Conservation (phyloP, 2,888 invertebrate species). For the Acholoe squamosa region DNA sequence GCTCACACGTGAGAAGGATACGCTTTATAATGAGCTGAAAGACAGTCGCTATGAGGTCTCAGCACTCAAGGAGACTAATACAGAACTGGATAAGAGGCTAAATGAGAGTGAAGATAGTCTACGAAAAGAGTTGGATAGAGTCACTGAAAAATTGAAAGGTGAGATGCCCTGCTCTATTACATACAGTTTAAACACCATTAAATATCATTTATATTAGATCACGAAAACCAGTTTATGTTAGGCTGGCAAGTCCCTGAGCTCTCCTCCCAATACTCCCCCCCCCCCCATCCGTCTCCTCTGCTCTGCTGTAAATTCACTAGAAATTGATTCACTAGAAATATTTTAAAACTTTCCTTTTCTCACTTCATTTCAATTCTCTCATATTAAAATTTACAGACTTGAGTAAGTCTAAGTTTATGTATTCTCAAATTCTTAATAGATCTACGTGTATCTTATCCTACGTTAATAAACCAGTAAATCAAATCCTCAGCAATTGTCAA, state of each 20-base stretch:
- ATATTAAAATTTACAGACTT: too few species aligned
- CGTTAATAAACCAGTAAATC: too few species aligned
- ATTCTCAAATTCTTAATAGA: too few species aligned
- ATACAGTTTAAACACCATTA: not conserved
- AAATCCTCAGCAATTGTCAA: too few species aligned
- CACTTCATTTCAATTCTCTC: too few species aligned
- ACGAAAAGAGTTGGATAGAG: constrained; percentile 75
- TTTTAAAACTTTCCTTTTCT: too few species aligned
- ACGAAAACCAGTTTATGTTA: not conserved
- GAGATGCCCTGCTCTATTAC: not conserved
- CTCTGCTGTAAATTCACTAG: too few species aligned
- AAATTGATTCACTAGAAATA: too few species aligned
- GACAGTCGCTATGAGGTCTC: constrained; percentile 74
- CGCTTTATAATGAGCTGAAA: constrained; percentile 74
- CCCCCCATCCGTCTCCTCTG: too few species aligned
- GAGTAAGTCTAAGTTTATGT: too few species aligned
- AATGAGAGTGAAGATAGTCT: constrained; percentile 73
- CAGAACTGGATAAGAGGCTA: constrained; percentile 73
- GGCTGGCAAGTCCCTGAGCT: not conserved
- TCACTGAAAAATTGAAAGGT: constrained; percentile 78
- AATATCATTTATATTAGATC: not conserved
- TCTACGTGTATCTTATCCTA: too few species aligned
- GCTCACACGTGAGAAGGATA: constrained; percentile 75
- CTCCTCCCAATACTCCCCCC: too few species aligned
- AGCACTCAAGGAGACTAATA: constrained; percentile 73